Percentiles rank a stretch among this genome's conserved stretches.
These are phyloP conservation scores for Pipistrellus pipistrellus DNA, from an alignment of 2,797 vertebrate genomes.

Conservation along the genomic window DNA sequence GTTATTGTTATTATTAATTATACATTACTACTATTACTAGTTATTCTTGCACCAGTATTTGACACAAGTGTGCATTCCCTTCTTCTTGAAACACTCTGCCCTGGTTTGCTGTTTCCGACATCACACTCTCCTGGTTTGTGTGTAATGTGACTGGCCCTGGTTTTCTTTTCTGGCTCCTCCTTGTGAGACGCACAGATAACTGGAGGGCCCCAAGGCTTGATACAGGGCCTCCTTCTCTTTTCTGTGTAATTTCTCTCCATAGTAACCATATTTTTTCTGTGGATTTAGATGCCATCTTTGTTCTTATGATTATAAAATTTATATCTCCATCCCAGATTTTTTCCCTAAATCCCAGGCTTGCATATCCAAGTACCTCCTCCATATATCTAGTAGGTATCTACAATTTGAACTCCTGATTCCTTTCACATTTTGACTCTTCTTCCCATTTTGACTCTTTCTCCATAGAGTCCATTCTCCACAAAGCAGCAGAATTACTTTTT, in stretches of 20 bases:
- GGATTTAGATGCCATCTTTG: background rate
- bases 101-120: background rate
- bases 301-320: background rate
- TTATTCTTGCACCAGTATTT: background rate
- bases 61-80: background rate
- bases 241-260: background rate
- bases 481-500: background rate
- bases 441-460: background rate
- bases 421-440: background rate
- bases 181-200: background rate
- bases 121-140: background rate
- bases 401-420: slow-evolving; percentile 11
- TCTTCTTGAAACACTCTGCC: background rate
- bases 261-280: background rate
- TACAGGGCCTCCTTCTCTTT: background rate
- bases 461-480: background rate
- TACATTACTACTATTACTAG: background rate
- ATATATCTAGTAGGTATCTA: background rate
- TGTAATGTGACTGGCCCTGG: background rate
- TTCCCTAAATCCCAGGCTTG: background rate
- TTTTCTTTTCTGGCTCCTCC: background rate
- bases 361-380: background rate
- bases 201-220: background rate
- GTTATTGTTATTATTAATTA: background rate
- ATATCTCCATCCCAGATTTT: background rate